Evolutionary conservation across 2,888 invertebrate species (phyloP).

Genomic region (Drosophila nr. perissopoda): DNA sequence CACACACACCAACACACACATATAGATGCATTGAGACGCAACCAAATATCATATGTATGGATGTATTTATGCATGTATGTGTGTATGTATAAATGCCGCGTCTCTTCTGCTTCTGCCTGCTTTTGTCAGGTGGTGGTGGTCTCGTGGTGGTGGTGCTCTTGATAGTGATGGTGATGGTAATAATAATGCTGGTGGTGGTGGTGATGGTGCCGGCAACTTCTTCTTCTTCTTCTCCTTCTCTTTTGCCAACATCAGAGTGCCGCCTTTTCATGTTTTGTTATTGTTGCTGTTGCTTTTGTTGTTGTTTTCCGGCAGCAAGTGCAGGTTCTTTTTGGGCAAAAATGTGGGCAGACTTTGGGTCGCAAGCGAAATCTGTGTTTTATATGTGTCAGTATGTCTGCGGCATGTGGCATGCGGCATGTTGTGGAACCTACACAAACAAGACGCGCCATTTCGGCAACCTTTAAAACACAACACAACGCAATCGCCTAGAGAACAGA

Average conservation of each 20-base stretch:
- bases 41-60: constrained; percentile 5
- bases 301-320: constrained; percentile 70
- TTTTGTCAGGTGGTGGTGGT: constrained; percentile 38
- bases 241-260: constrained; percentile 44
- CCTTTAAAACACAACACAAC: constrained; percentile 30
- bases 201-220: constrained; percentile 42
- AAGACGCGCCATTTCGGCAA: constrained; percentile 25
- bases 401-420: constrained; percentile 10
- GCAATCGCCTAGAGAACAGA: neutral
- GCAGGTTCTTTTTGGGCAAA: constrained; percentile 57
- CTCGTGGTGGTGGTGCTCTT: constrained; percentile 15
- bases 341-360: constrained; percentile 28
- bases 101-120: constrained; percentile 35
- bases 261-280: constrained; percentile 64
- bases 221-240: constrained; percentile 43
- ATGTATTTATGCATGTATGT: constrained; percentile 15
- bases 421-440: constrained; percentile 35
- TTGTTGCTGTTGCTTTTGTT: constrained; percentile 41
- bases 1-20: constrained; percentile 9
- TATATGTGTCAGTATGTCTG: constrained; percentile 71
- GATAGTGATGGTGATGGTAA: constrained; percentile 1
- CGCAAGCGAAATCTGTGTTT: constrained; percentile 33
- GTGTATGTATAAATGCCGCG: constrained; percentile 29
- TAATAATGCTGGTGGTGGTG: constrained; percentile 17
- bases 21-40: constrained; percentile 15